Percentiles rank a stretch among this genome's conserved stretches.
phyloP scores from a whole-genome alignment of 2,113 vertebrate species.

The Poeciliopsis turrubarensis region DNA sequence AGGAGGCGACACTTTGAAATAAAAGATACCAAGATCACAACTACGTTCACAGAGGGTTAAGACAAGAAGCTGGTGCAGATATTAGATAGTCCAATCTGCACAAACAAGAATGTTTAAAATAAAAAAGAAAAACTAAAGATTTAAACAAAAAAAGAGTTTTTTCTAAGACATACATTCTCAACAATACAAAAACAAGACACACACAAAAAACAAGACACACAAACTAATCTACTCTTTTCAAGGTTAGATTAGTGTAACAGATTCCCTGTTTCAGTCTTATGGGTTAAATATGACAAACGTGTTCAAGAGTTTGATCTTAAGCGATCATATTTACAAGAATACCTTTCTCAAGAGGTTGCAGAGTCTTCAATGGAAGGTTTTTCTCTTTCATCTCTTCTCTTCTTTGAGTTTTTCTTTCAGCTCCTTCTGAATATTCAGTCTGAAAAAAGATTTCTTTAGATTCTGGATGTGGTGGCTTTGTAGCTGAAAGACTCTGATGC shows the following conservation, averaged over 20 bases:
- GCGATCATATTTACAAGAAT: conserved; percentile 36
- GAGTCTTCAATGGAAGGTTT: conserved; percentile 35
- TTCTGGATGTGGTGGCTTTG: not conserved
- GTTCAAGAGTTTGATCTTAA: conserved; percentile 12
- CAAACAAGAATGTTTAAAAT: not conserved
- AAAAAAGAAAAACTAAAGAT: conserved; percentile 10
- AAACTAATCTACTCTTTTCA: no score
- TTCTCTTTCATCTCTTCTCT: conserved; percentile 18
- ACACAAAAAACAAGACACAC: not conserved
- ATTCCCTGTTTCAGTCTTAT: not conserved
- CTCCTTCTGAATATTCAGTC: not conserved
- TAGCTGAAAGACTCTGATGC: not conserved
- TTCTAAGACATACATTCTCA: not conserved
- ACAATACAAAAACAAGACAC: not conserved
- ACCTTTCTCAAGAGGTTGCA: conserved; percentile 60
- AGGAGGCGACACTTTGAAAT: no score
- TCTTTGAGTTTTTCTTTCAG: conserved; percentile 9
- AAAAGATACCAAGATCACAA: no score
- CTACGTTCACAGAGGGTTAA: conserved; percentile 11
- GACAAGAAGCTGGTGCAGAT: not conserved
- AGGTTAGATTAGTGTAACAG: not conserved
- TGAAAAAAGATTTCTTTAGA: not conserved
- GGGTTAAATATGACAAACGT: not conserved
- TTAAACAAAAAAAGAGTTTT: not conserved
- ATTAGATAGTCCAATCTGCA: not conserved